Evolutionary conservation across 1,140 invertebrate genomes (phyloP).

Genomic region (Nasonia vitripennis): DNA sequence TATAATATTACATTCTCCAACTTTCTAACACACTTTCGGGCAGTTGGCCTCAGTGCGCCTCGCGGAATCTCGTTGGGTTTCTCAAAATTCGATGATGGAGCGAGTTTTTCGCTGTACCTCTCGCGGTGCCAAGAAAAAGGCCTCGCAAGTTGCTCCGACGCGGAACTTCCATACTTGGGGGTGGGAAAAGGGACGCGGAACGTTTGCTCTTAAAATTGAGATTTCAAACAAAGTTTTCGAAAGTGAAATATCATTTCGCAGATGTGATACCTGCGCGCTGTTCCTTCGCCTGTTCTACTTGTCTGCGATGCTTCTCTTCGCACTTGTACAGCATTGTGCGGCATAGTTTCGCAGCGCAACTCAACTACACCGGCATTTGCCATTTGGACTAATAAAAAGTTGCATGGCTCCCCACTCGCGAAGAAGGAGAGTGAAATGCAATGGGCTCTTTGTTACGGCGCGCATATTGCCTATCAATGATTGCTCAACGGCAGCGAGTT

Average conservation of each 20-base stretch:
- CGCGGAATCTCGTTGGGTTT: background rate
- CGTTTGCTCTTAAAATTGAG: too few species aligned
- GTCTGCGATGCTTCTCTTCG: too few species aligned
- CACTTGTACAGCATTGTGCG: too few species aligned
- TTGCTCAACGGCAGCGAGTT: background rate
- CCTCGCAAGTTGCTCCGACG: too few species aligned
- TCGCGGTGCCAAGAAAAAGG: too few species aligned
- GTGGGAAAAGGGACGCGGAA: too few species aligned
- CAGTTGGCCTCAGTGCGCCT: too few species aligned
- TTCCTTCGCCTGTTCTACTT: background rate
- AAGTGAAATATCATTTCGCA: background rate
- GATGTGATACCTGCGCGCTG: background rate
- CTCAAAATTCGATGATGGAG: background rate
- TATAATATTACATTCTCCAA: too few species aligned
- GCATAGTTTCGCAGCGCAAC: background rate
- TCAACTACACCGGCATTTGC: background rate
- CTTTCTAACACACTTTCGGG: too few species aligned
- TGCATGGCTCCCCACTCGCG: background rate
- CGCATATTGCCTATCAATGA: slow-evolving; percentile 26
- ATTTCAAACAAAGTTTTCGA: too few species aligned
- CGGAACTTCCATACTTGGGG: too few species aligned
- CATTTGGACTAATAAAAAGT: background rate
- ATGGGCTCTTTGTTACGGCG: background rate
- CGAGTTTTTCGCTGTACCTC: too few species aligned
- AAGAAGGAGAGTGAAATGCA: background rate